Evolutionary conservation across 1,140 invertebrate species (phyloP), one percentile per base, ranked within the genome.

Genomic region (Drosophila leontia): DNA sequence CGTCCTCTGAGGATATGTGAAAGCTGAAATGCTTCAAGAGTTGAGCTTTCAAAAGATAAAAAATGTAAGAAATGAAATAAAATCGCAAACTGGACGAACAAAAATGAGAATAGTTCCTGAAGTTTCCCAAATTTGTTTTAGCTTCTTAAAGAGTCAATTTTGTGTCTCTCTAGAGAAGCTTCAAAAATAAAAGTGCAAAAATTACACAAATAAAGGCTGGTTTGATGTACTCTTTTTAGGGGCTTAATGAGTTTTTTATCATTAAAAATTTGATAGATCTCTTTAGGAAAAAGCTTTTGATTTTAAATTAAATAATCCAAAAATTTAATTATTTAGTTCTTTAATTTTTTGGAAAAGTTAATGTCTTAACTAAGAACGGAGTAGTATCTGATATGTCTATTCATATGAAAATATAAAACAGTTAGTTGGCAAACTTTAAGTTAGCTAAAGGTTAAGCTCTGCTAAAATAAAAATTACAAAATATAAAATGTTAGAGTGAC

Each of bases 1-100:
- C 82, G 84, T 91, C 88, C 88, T 91, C 61, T 53, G 88, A 91
- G 88, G 71, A 91, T 91, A 85, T 91, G 81, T 79, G 83, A 68
- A 79, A 82, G 87, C 85, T 82, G 74, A 84, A 91, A 69, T 77
- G 72, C 62, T 87, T 72, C 72, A 51, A 65, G 80, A 83, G 86
- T 72, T 83, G 71, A 88, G 82, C 74, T 72, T 32, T 61, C 63
- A 42, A 50, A 69, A 53, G 59, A 53, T 58, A 75, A 55, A 85
- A 45, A 78, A 63, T 68, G 56, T 19, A 48, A 45, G 26, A 59
- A 56, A 86, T 60, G 47, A 55, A 75, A 71, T 42, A 75, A 80
- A 78, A 78, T 50, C 35, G 57, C 53, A 71, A 47, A 53, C 61
- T 48, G 48, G 45, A 80, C 48, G 19, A 39, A n/a, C 19, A 26